Conservation (phyloP, 2,113 vertebrate genomes). For the Oenanthe oenanthe region DNA sequence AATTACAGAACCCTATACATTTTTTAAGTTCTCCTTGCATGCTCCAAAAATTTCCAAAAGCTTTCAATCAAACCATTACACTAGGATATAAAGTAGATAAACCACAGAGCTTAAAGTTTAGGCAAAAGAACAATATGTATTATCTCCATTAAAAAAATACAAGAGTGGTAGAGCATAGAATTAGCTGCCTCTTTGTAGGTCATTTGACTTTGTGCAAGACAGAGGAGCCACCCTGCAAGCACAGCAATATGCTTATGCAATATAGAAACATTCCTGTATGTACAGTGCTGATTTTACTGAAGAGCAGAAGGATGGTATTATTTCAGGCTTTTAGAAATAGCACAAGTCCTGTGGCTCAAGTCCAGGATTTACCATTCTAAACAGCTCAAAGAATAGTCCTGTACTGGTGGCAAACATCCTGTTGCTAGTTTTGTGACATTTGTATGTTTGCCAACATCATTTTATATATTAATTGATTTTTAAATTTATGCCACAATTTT, state of each 20-base stretch:
- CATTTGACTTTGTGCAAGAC: not conserved
- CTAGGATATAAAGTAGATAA: not conserved
- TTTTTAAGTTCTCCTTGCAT: not conserved
- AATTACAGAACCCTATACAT: not conserved
- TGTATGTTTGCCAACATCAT: not conserved
- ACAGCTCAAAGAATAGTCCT: not conserved
- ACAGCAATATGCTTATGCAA: slow-evolving; percentile 33
- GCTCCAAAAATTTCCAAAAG: not conserved
- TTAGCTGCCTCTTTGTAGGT: not conserved
- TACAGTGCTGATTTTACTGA: not conserved
- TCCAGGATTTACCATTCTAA: not conserved
- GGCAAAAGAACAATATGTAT: not conserved
- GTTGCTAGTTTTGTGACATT: not conserved
- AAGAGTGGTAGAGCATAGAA: not conserved
- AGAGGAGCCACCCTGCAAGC: not conserved
- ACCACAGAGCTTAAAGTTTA: not conserved
- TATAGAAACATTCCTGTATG: slow-evolving; percentile 22
- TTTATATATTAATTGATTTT: not conserved
- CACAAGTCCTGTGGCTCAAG: not conserved
- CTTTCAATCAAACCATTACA: not conserved
- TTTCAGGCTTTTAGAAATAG: not conserved
- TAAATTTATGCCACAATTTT: not conserved
- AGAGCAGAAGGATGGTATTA: not conserved
- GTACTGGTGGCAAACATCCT: not conserved
- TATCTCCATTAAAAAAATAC: not conserved